Evolutionary conservation across 1,140 invertebrate genomes (phyloP).

Genomic region (Zaprionus ornatus): DNA sequence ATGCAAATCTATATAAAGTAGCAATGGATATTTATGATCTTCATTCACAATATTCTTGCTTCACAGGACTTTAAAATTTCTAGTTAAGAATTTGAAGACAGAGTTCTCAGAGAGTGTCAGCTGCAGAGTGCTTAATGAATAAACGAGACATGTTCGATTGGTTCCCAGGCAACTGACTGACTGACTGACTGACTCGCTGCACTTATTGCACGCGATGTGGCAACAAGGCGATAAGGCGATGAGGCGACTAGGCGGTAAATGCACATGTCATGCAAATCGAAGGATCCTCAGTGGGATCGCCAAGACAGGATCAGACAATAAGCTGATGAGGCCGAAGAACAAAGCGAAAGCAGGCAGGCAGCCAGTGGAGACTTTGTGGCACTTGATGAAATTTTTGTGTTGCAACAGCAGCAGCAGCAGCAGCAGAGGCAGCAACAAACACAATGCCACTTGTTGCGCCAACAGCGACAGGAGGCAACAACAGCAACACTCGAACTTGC

Average conservation of each 20-base stretch:
- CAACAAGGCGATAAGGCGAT: neutral
- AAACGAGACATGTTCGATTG: slow-evolving; percentile 6
- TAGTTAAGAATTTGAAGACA: slow-evolving; percentile 8
- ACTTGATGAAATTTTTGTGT: slow-evolving; percentile 22
- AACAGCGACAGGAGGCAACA: slow-evolving; percentile 45
- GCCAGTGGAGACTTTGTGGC: slow-evolving; percentile 28
- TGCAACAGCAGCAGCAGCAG: neutral
- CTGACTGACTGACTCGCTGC: slow-evolving; percentile 9
- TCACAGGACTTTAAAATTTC: neutral
- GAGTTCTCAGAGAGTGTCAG: slow-evolving; percentile 5
- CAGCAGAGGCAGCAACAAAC: neutral
- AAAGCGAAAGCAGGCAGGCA: slow-evolving; percentile 35
- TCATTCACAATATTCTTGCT: neutral
- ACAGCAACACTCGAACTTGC: slow-evolving; percentile 72
- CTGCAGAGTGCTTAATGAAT: slow-evolving; percentile 14
- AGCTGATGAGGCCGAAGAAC: slow-evolving; percentile 41
- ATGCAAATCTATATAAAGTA: neutral
- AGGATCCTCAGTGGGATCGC: slow-evolving; percentile 52
- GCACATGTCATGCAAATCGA: slow-evolving; percentile 66
- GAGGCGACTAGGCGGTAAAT: neutral
- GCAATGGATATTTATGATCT: neutral
- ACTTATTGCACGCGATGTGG: slow-evolving; percentile 21
- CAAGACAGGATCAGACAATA: slow-evolving; percentile 58
- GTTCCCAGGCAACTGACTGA: slow-evolving; percentile 10
- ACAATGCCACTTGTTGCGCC: slow-evolving; percentile 57